Percentiles rank a stretch among this genome's conserved stretches.
phyloP scores from a whole-genome alignment of 2,888 invertebrate genomes.

The Onthophagus sagittarius region DNA sequence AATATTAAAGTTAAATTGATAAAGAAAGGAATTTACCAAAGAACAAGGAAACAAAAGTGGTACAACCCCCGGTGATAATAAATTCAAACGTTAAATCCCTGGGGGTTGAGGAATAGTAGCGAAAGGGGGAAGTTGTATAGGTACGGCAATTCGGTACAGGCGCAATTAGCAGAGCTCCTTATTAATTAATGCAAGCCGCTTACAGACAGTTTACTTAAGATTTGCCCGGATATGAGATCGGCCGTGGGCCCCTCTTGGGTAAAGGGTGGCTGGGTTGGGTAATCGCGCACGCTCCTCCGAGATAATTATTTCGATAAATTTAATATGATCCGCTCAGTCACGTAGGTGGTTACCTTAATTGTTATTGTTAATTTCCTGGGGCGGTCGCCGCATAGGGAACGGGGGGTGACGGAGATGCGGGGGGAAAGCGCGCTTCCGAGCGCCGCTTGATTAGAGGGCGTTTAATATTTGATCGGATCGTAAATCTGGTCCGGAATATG shows the following conservation, averaged over 20 bases:
- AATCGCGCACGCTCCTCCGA: conserved; percentile 42
- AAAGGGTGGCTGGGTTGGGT: conserved; percentile 35
- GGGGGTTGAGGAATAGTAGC: neutral
- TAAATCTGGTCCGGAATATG: conserved; percentile 28
- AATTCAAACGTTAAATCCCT: neutral
- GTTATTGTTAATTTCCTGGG: conserved; percentile 47
- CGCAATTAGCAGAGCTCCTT: conserved; percentile 50
- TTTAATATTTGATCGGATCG: conserved; percentile 37
- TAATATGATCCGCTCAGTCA: conserved; percentile 46
- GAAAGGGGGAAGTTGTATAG: conserved; percentile 12
- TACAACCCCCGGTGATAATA: neutral
- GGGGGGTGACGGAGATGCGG: conserved; percentile 24
- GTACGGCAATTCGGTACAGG: conserved; percentile 42
- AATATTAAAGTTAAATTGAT: neutral
- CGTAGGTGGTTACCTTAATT: conserved; percentile 45
- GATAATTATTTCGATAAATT: conserved; percentile 49
- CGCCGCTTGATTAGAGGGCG: conserved; percentile 36
- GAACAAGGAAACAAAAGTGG: neutral
- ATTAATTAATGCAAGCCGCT: conserved; percentile 51
- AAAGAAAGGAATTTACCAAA: neutral
- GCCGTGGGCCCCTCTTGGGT: conserved; percentile 22
- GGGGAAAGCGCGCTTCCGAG: conserved; percentile 30
- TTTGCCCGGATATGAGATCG: conserved; percentile 44
- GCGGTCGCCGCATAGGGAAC: neutral
- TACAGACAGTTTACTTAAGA: conserved; percentile 49